phyloP scores from a whole-genome alignment of 2,888 invertebrate genomes.

The Rotaria sp. region DNA sequence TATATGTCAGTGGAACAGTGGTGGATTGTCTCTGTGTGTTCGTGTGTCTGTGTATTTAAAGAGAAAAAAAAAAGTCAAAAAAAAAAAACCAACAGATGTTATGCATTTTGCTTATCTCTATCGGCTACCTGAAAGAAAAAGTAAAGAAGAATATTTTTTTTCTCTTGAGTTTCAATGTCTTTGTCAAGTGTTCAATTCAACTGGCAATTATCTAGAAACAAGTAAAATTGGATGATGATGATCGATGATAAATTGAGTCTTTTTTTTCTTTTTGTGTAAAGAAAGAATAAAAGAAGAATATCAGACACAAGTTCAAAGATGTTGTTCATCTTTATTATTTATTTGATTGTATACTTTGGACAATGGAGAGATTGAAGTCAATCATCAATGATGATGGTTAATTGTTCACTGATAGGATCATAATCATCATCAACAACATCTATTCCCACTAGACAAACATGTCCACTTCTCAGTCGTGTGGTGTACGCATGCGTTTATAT shows the following conservation, averaged over 20 bases:
- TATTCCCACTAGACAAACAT: constrained; percentile 4
- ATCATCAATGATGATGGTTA: constrained; percentile 1
- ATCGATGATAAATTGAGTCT: not conserved
- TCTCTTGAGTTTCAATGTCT: not conserved
- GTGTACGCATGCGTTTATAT: not conserved
- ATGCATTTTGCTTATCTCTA: not conserved
- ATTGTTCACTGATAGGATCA: constrained; percentile 9
- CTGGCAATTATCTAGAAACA: not conserved
- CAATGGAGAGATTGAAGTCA: not conserved
- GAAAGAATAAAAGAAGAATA: not conserved
- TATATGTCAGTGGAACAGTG: constrained; percentile 8
- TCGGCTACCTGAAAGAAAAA: constrained; percentile 7
- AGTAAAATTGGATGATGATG: not conserved
- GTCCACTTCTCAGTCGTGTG: constrained; percentile 5
- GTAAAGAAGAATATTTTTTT: not conserved
- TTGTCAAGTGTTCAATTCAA: constrained; percentile 9
- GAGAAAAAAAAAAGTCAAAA: not conserved
- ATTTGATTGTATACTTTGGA: not conserved
- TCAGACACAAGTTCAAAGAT: not conserved
- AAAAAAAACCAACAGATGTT: not conserved
- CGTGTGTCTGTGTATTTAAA: not conserved
- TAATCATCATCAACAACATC: not conserved
- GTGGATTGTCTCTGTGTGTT: not conserved
- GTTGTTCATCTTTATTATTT: not conserved
- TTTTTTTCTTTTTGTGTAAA: not conserved